Evolutionary conservation across 2,797 vertebrate species (phyloP), one percentile per base, ranked within the genome.

Genomic region (Paramormyrops hopkinsi): DNA sequence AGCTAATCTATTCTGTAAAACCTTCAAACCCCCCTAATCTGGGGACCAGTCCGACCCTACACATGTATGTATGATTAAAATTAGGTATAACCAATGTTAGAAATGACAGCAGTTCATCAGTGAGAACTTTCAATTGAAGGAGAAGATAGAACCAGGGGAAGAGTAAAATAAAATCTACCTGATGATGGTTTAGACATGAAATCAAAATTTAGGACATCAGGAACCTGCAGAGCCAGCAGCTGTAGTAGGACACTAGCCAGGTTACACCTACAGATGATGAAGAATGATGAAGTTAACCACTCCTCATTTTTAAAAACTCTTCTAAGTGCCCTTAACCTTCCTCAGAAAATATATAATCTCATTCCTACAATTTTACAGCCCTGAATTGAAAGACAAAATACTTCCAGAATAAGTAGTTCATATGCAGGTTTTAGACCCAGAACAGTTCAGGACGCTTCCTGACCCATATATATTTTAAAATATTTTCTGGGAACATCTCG

Each of bases 171-270:
- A 29, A 37, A 89, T 93, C 94, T 92, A 99, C 98, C 99, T 91
- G 97, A 96, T 88, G 98, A 98, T 0, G 99, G 99, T 91, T 97
- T 99, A 88, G 98, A 98, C 96, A 99, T 97, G 93, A 99, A 99
- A 92, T 99, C 99, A 95, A 99, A 99, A 90, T 97, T 97, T 87
- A 97, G 97, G 90, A 99, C 96, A 0, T 98, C 95, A 89, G 97
- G 97, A 93, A 99, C 95, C 91, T 96, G 97, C 91, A 99, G 93
- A 37, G 98, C 98, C 88, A 99, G 95, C 62, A 99, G 97, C 91
- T 99, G 98, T 90, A 99, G 96, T 93, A 99, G 94, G 89, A 99
- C 98, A 0, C 97, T 94, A 0, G 97, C 95, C 86, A 99, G 91
- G 92, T 99, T 99, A 95, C 98, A 99, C 94, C 99, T 99, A 91